Base-by-base conservation (phyloP, 2,113 vertebrate genomes). In the Ochotona princeps region DNA sequence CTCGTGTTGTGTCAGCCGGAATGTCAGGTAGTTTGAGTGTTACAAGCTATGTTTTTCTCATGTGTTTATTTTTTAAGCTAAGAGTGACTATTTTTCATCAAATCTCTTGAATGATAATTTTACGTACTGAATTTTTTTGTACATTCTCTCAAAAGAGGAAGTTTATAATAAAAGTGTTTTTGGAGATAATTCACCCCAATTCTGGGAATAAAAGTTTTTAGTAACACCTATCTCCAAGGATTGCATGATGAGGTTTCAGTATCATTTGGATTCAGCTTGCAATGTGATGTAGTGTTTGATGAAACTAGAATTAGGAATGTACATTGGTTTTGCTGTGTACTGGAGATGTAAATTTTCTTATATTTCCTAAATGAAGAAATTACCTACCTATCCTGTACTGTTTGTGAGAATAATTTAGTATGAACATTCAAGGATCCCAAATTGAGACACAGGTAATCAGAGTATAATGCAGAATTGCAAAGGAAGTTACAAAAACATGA, bases 301-400 rank as follows among this genome's bases (percentile, higher is more conserved):
- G 78, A 86, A 90, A 75, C 94, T 60, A 63, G 1, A 60, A 7
- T 12, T 73, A 63, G 54, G 69, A 74, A 61, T 65, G 81, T 54
- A 38, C 11, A 66, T 2, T 51, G 1, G 2, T 57, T 93, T 28
- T 75, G 10, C 11, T 44, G 75, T 17, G n/a, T 21, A 35, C 1
- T 75, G 20, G 44, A 35, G 80, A 83, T 47, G 5, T 57, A 81
- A 63, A 78, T 47, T 63, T 65, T 60, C 90, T 87, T 80, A 18
- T 30, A 73, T 49, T 92, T 86, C 69, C 83, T 83, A 83, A 10
- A n/a, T 65, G 54, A 91, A 13, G 25, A 94, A 70, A 91, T 89
- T 32, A 79, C 8, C 28, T 76, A 8, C 28, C 25, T 95, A 49
- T 32, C 8, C 82, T 65, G 79, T 25, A 74, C 54, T 14, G 28